Conservation (phyloP, 35 echinoderm and acorn worm species). For the Ptychodera flava region DNA sequence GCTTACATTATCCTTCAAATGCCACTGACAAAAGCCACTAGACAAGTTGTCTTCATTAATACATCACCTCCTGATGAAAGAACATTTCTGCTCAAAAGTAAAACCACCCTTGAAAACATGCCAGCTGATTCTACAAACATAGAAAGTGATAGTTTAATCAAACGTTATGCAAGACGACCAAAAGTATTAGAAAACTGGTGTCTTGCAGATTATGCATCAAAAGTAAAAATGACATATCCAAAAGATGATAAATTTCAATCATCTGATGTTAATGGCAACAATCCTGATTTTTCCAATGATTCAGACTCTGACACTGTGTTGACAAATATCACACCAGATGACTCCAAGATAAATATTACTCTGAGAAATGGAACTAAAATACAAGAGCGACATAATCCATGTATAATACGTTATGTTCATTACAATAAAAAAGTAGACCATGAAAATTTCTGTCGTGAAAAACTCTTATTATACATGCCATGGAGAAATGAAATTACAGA, state of each 20-base stretch:
- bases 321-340: too few relatives aligned
- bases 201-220: constrained; percentile 31
- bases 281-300: constrained; percentile 3
- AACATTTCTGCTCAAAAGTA: constrained; percentile 31
- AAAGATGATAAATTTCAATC: neutral
- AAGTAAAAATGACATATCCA: neutral
- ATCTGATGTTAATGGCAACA: neutral
- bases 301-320: too few relatives aligned
- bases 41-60: constrained; percentile 61
- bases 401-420: too few relatives aligned
- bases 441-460: too few relatives aligned
- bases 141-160: too few relatives aligned
- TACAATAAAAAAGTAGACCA: too few relatives aligned
- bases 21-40: constrained; percentile 37
- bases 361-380: too few relatives aligned
- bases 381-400: too few relatives aligned
- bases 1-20: constrained; percentile 43
- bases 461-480: too few relatives aligned
- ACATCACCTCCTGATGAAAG: constrained; percentile 34
- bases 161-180: constrained; percentile 36
- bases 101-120: constrained; percentile 18
- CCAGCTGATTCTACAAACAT: constrained; percentile 52
- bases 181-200: constrained; percentile 29
- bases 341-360: too few relatives aligned
- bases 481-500: too few relatives aligned